These are phyloP conservation scores for Sycophaga agraensis DNA, from an alignment of 1,140 invertebrate genomes.

Conservation along the genomic window DNA sequence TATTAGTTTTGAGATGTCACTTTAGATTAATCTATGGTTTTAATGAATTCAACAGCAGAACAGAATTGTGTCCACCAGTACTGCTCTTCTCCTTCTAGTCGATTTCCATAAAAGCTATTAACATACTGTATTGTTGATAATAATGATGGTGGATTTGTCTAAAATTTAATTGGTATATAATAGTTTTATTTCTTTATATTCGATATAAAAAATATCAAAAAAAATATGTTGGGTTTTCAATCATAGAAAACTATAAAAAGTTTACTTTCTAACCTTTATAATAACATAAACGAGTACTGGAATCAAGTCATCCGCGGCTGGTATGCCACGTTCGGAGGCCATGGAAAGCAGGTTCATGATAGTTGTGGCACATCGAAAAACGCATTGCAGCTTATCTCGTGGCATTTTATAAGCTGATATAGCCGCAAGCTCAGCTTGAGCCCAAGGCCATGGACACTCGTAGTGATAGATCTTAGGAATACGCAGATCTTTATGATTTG, in stretches of 20 bases:
- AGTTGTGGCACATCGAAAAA: slow-evolving; percentile 84
- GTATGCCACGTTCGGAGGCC: slow-evolving; percentile 76
- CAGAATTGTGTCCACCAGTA: slow-evolving; percentile 99
- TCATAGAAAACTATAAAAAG: no score
- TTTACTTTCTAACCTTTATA: slow-evolving; percentile 72
- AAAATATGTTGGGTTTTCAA: no score
- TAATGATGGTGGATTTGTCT: slow-evolving; percentile 92
- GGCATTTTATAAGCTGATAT: slow-evolving; percentile 95
- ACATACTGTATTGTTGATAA: slow-evolving; percentile 98
- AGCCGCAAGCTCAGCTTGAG: slow-evolving; percentile 88
- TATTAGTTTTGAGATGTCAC: slow-evolving; percentile 17
- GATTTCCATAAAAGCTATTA: slow-evolving; percentile 84
- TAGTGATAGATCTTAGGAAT: slow-evolving; percentile 81
- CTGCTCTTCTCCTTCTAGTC: slow-evolving; percentile 86
- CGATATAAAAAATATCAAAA: no score
- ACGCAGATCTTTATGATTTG: slow-evolving; percentile 78
- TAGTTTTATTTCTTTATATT: no score
- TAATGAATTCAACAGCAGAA: slow-evolving; percentile 95
- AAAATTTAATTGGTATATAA: slow-evolving; percentile 28
- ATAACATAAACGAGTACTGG: slow-evolving; percentile 96
- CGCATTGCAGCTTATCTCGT: slow-evolving; percentile 86
- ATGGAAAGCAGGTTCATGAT: slow-evolving; percentile 92
- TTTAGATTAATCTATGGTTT: slow-evolving; percentile 86
- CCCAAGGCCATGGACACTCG: slow-evolving; percentile 96
- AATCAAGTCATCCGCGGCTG: slow-evolving; percentile 95